These are phyloP conservation scores for Archips crataeganus DNA, from an alignment of 2,888 invertebrate genomes.

Conservation along the genomic window DNA sequence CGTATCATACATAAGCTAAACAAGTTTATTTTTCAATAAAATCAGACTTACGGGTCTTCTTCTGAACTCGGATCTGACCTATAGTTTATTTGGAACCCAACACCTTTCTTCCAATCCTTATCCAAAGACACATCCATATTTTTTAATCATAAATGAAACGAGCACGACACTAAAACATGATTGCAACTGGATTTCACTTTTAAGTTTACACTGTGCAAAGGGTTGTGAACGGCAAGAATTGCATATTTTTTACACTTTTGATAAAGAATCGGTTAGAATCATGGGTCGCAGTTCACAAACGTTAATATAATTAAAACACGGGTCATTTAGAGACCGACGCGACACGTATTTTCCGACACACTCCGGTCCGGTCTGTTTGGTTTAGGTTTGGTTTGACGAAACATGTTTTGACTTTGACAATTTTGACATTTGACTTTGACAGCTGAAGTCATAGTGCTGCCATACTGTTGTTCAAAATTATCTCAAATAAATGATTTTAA, in stretches of 20 bases:
- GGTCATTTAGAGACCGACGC: not conserved
- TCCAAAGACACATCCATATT: conserved; percentile 70
- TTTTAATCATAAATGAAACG: conserved; percentile 11
- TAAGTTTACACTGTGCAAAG: not conserved
- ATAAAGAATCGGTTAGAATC: conserved; percentile 3
- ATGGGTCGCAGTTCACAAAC: conserved; percentile 11
- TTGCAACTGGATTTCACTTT: conserved; percentile 7
- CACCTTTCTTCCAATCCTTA: conserved; percentile 79
- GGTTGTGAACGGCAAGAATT: not conserved
- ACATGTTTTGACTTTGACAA: not conserved
- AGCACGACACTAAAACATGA: conserved; percentile 35
- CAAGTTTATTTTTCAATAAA: conserved; percentile 2
- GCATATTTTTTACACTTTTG: not conserved
- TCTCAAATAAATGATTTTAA: not conserved
- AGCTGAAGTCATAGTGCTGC: conserved; percentile 16
- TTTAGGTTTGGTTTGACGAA: conserved; percentile 18
- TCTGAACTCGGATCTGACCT: conserved; percentile 79
- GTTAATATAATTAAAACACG: conserved; percentile 3
- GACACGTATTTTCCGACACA: conserved; percentile 29
- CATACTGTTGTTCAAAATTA: not conserved
- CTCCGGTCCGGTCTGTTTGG: conserved; percentile 17
- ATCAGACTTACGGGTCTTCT: conserved; percentile 77
- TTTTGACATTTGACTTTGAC: conserved; percentile 26
- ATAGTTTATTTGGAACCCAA: conserved; percentile 82
- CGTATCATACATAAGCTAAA: conserved; percentile 26